Evolutionary conservation across 2,888 invertebrate species (phyloP).

Genomic region (Lagria hirta): DNA sequence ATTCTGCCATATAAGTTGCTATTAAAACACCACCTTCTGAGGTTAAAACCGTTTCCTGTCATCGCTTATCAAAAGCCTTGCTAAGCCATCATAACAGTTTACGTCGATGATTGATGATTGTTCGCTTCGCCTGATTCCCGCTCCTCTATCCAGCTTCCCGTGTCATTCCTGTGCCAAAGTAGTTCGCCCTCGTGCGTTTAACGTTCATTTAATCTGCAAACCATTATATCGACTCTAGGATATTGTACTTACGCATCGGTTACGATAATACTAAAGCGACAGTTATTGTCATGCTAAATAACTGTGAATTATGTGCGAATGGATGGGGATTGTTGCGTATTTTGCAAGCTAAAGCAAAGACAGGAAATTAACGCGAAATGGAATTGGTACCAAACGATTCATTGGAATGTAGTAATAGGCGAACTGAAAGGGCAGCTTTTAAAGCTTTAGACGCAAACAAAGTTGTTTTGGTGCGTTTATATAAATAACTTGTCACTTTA

Average conservation of each 20-base stretch:
- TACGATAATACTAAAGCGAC: slow-evolving; percentile 19
- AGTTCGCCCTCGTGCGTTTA: slow-evolving; percentile 6
- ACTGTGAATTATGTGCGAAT: slow-evolving; percentile 25
- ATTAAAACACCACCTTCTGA: too few species aligned
- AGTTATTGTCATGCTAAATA: slow-evolving; percentile 29
- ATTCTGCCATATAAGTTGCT: too few species aligned
- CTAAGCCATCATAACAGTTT: slow-evolving; percentile 28
- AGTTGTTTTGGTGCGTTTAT: too few species aligned
- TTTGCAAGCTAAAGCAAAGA: slow-evolving; percentile 6
- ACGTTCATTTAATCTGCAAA: slow-evolving; percentile 23
- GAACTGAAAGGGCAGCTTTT: too few species aligned
- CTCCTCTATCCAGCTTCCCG: slow-evolving; percentile 8
- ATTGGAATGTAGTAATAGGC: too few species aligned
- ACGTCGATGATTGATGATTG: slow-evolving; percentile 28
- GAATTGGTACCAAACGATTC: background rate
- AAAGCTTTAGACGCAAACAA: too few species aligned
- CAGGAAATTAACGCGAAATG: slow-evolving; percentile 15
- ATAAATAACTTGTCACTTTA: too few species aligned
- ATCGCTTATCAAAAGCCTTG: slow-evolving; percentile 35
- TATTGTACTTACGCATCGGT: slow-evolving; percentile 25
- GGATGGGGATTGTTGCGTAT: slow-evolving; percentile 19
- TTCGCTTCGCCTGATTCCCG: slow-evolving; percentile 9
- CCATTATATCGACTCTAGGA: slow-evolving; percentile 23
- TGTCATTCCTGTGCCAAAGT: slow-evolving; percentile 2
- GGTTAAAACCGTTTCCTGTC: slow-evolving; percentile 36